Evolutionary conservation across 2,113 vertebrate species (phyloP), one percentile per base, ranked within the genome.

Genomic region (Eptesicus fuscus): DNA sequence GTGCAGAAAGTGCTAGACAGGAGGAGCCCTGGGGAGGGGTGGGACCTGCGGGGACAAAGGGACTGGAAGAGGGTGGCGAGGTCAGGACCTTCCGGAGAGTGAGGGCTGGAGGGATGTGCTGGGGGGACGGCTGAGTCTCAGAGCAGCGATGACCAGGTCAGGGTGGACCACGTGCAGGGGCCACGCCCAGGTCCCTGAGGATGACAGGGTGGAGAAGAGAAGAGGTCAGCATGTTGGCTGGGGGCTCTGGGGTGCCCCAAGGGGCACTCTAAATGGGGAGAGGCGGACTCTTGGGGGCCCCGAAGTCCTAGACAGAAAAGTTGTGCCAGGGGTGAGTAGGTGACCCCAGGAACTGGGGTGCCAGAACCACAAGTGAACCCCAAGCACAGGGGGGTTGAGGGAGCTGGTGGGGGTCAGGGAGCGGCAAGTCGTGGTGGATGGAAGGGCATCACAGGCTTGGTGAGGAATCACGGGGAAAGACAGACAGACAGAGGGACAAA

Each of bases 361-460:
- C 16, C 63, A 65, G 32, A 25, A 20, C 4, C 49, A 25, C n/a
- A 51, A 28, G 59, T 28, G 59, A 61, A 28, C 59, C 59, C 23
- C 56, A 25, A 59, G 56, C 56, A 61, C 59, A 61, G 56, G 25
- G 18, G 10, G 53, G 17, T 10, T 35, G 87, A 77, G 35, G 4
- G 42, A 9, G 30, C 5, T 9, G 7, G 63, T 20, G 18, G 22
- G 5, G 18, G 35, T 13, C 35, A 6, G 67, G 35, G n/a, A 11
- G 23, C 6, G 11, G 40, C 16, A 35, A 42, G 30, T 6, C 0
- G 20, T 30, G n/a, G 9, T 10, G 25, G 47, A 10, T 2, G 3
- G 49, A 37, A n/a, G 22, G 42, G 14, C 35, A 20, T 13, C 51
- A 5, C 22, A 56, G 70, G 40, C 40, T 20, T 7, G 13, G 2